Conservation (phyloP, 2,888 invertebrate genomes). For the Resseliella maxima region DNA sequence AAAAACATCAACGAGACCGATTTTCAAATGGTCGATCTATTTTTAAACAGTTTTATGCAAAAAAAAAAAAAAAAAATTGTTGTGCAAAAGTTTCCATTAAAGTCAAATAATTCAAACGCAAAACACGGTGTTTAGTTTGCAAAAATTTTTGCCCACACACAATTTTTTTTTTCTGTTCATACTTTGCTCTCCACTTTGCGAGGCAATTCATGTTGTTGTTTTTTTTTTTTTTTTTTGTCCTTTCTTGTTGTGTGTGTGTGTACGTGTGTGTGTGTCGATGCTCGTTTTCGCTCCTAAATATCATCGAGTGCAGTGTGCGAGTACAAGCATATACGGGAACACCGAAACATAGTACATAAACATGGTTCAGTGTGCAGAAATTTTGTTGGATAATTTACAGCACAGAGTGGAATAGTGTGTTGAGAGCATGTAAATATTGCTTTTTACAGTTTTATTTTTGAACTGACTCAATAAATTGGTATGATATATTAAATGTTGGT, state of each 20-base stretch:
- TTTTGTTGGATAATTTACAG: conserved; percentile 48
- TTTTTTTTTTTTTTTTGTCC: not conserved
- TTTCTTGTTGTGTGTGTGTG: not conserved
- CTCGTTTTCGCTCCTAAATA: conserved; percentile 32
- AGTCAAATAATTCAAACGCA: not conserved
- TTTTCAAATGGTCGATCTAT: too few relatives aligned
- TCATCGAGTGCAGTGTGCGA: conserved; percentile 17
- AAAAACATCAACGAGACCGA: not conserved
- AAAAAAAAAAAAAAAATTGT: not conserved
- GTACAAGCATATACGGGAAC: not conserved
- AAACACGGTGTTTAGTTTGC: conserved; percentile 32
- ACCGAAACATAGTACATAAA: conserved; percentile 24
- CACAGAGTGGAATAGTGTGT: conserved; percentile 48
- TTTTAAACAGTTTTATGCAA: too few relatives aligned
- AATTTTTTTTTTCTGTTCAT: too few relatives aligned
- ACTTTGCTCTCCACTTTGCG: too few relatives aligned
- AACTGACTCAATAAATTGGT: conserved; percentile 45
- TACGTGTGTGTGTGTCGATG: not conserved
- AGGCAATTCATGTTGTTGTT: too few relatives aligned
- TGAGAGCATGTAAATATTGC: conserved; percentile 48
- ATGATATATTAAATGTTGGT: conserved; percentile 51
- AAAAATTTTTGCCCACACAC: not conserved
- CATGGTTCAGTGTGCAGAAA: conserved; percentile 53
- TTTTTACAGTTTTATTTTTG: conserved; percentile 52
- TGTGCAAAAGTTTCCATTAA: not conserved